phyloP scores from a whole-genome alignment of 1,140 invertebrate genomes.

The Latrodectus geometricus region DNA sequence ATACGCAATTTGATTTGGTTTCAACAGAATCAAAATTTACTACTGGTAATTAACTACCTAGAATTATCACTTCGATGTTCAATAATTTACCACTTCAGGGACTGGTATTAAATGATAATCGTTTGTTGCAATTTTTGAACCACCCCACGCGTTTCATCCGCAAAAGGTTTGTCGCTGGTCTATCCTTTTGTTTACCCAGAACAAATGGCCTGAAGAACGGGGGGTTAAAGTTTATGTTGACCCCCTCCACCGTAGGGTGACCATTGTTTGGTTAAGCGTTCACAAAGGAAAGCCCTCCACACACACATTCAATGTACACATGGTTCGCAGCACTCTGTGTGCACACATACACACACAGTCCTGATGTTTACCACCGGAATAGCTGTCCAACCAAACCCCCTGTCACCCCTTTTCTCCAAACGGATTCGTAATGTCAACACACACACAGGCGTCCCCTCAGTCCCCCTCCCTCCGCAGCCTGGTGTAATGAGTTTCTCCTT shows the following conservation, averaged over 20 bases:
- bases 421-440: slow-evolving; percentile 57
- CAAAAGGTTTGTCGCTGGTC: slow-evolving; percentile 59
- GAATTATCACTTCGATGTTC: neutral
- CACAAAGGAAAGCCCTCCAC: slow-evolving; percentile 49
- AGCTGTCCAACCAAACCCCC: slow-evolving; percentile 57
- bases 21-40: no score
- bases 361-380: slow-evolving; percentile 59
- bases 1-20: no score
- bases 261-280: slow-evolving; percentile 57
- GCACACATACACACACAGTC: slow-evolving; percentile 47
- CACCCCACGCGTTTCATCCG: slow-evolving; percentile 28
- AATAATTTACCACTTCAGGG: neutral
- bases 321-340: neutral
- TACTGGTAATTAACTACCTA: no score
- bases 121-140: slow-evolving; percentile 8
- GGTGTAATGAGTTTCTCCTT: slow-evolving; percentile 56
- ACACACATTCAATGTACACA: slow-evolving; percentile 28
- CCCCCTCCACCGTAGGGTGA: slow-evolving; percentile 53
- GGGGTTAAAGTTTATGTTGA: slow-evolving; percentile 60
- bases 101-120: neutral
- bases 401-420: slow-evolving; percentile 33
- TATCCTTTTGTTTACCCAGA: slow-evolving; percentile 57
- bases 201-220: slow-evolving; percentile 60
- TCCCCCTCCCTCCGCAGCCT: neutral
- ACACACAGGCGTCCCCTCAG: neutral